Conservation (phyloP, 2,888 invertebrate genomes). For the Lepeophtheirus nordmannii region DNA sequence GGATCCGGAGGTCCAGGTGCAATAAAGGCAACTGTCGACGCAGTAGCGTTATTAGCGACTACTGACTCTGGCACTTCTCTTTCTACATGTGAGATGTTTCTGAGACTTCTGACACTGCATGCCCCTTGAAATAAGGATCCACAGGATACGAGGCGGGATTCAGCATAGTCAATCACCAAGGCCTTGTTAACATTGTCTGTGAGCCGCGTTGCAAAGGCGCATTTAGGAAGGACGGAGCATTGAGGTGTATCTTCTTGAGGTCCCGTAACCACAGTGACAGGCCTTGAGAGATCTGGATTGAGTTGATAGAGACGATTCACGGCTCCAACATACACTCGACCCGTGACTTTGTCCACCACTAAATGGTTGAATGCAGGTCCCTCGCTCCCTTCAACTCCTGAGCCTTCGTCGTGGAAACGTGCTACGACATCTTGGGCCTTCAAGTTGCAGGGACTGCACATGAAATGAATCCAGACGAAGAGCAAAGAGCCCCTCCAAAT, state of each 20-base stretch:
- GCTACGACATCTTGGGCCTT: too few relatives aligned
- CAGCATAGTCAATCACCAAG: conserved; percentile 78
- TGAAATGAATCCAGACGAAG: too few relatives aligned
- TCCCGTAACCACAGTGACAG: conserved; percentile 55
- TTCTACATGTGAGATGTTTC: conserved; percentile 67
- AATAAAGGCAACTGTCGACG: conserved; percentile 89
- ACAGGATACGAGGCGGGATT: conserved; percentile 73
- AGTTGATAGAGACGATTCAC: conserved; percentile 83
- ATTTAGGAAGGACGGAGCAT: conserved; percentile 64
- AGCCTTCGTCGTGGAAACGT: too few relatives aligned
- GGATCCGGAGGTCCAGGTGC: conserved; percentile 86
- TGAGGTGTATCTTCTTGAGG: conserved; percentile 74
- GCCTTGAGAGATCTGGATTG: conserved; percentile 64
- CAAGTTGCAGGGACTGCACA: too few relatives aligned
- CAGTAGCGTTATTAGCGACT: conserved; percentile 84
- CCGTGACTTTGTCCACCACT: conserved; percentile 77
- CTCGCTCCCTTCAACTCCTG: too few relatives aligned
- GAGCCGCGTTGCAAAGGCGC: conserved; percentile 55
- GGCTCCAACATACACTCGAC: conserved; percentile 73
- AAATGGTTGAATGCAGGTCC: conserved; percentile 55
- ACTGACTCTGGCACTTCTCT: conserved; percentile 71
- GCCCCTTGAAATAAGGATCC: conserved; percentile 79
- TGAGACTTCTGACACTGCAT: conserved; percentile 70
- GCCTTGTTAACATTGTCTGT: conserved; percentile 87
- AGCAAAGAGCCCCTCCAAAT: too few relatives aligned